Evolutionary conservation across 2,797 vertebrate genomes (phyloP), one percentile per base, ranked within the genome.

Genomic region (Scomberomorus guttatus): DNA sequence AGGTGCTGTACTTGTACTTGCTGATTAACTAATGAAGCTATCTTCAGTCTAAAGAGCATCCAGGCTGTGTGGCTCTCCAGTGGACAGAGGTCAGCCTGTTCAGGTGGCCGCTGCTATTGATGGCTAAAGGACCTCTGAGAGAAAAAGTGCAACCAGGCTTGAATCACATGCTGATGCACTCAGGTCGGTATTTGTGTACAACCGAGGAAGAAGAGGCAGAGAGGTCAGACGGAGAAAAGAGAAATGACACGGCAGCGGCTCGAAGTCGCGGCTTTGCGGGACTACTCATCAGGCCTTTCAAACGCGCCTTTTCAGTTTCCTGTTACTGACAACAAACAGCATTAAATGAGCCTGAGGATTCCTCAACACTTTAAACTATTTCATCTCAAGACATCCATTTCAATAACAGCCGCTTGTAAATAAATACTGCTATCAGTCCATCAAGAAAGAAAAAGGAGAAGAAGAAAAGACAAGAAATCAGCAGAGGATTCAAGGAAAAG

Each of bases 131-230:
- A 85, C 68, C 34, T 68, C 54, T 3, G 54, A 78, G 79, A 81
- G 79, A 86, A 85, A 32, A 88, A 89, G 88, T 90, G 80, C 84
- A 88, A 87, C 83, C 77, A 24, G 83, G 77, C 61, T 80, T 77
- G 80, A 90, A 79, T 66, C 24, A 0, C 56, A 10, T 6, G n/a
- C 46, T 22, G 73, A 65, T 61, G 68, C 59, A 29, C 56, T 9
- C 37, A 86, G 69, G 82, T 77, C 34, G 20, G 56, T 13, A 24
- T 81, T 78, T 64, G 66, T 79, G 59, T 62, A 50, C 3, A 12
- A 63, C 5, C 11, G 67, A 82, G 67, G 62, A 67, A 67, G 34
- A 81, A 56, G 63, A 74, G 48, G 68, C 27, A 54, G 48, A 67
- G 34, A 62, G 22, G 44, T 34, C 50, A 56, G 69, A 65, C 3